Conservation (phyloP, 37 sponge, comb jelly and placozoan genomes). For the Theonella swinhoei region DNA sequence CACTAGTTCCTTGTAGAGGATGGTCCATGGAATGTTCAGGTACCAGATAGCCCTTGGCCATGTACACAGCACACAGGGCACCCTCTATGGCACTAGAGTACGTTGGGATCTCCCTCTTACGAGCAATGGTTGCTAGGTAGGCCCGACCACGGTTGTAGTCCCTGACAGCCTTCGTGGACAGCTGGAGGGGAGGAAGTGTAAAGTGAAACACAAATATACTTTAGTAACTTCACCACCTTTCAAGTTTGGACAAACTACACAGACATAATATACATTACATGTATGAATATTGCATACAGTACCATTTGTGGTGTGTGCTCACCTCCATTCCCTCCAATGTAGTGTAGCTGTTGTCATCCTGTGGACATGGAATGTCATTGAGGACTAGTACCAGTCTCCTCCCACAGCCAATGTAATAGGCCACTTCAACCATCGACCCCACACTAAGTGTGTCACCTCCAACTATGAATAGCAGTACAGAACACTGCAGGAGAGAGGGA, state of each 20-base stretch:
- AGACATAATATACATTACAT: no score
- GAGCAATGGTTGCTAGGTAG: slow-evolving; percentile 65
- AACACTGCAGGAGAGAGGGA: neutral
- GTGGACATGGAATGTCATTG: slow-evolving; percentile 27
- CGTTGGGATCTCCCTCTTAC: slow-evolving; percentile 50
- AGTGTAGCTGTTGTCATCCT: neutral
- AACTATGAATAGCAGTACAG: slow-evolving; percentile 58
- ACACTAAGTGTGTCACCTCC: slow-evolving; percentile 59
- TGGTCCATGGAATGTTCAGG: neutral
- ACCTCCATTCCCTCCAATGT: neutral
- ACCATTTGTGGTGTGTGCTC: no score
- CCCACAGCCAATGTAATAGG: slow-evolving; percentile 63
- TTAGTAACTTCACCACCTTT: no score
- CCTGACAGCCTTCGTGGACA: slow-evolving; percentile 51
- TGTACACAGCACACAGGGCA: slow-evolving; percentile 27
- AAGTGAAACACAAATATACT: no score
- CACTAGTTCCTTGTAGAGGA: neutral
- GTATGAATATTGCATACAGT: no score
- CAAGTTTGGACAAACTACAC: no score
- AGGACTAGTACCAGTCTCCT: slow-evolving; percentile 58
- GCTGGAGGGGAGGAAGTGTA: slow-evolving; percentile 17
- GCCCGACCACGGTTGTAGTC: slow-evolving; percentile 87
- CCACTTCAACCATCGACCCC: slow-evolving; percentile 79
- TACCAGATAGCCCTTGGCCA: neutral
- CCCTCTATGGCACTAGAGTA: slow-evolving; percentile 44